A percentile compares a stretch with the other conserved stretches of the same genome.
Evolutionary conservation across 2,113 vertebrate species (phyloP).

Genomic region (Strix aluco): DNA sequence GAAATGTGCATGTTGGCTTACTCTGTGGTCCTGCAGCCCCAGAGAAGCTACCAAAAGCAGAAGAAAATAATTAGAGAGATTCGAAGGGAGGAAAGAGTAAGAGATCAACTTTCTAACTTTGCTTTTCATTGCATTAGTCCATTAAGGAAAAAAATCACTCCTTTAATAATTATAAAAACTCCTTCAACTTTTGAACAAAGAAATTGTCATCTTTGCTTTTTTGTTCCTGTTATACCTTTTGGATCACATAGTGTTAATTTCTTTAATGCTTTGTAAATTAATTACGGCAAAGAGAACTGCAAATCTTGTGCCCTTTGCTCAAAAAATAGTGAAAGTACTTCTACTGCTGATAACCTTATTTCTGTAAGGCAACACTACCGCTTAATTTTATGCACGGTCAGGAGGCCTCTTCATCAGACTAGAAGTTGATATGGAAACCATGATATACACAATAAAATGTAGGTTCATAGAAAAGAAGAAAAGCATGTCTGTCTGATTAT

Average conservation of each 20-base stretch:
- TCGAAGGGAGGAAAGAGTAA: not conserved
- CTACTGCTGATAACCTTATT: conserved; percentile 7
- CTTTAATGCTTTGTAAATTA: conserved; percentile 60
- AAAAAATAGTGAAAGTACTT: not conserved
- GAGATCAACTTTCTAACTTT: not conserved
- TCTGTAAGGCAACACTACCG: not conserved
- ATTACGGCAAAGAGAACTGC: conserved; percentile 53
- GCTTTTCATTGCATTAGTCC: not conserved
- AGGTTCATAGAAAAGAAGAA: not conserved
- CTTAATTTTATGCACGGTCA: conserved; percentile 35
- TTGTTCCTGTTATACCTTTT: not conserved
- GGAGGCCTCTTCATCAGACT: not conserved
- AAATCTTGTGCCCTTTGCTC: not conserved
- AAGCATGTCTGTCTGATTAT: not conserved
- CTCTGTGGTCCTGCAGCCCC: not conserved
- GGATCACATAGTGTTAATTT: conserved; percentile 45
- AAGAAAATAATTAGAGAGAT: conserved; percentile 16
- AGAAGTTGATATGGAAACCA: not conserved
- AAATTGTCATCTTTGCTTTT: not conserved
- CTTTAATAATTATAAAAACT: not conserved
- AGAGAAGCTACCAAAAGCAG: not conserved
- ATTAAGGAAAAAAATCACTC: not conserved
- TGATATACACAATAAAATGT: not conserved
- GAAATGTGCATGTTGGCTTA: not conserved
- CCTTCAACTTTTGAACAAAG: not conserved